Conservation (phyloP, 2,888 invertebrate species). For the Scaptomyza caliginosa region DNA sequence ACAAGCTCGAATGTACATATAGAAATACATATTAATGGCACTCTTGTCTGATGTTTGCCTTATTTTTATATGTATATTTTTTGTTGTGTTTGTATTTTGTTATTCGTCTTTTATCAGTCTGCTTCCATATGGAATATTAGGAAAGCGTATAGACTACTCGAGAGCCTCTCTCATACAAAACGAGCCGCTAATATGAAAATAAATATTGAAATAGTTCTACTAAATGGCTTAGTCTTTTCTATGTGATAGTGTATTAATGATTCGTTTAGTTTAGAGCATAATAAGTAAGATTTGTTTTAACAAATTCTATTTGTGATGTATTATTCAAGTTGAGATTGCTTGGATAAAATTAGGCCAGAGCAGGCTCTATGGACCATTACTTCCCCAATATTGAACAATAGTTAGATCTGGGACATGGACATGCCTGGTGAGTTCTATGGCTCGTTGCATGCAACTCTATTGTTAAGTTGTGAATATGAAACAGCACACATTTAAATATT, state of each 20-base stretch:
- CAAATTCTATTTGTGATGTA: conserved; percentile 39
- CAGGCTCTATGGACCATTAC: conserved; percentile 56
- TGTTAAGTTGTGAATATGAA: neutral
- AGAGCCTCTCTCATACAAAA: conserved; percentile 21
- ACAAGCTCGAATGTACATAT: conserved; percentile 21
- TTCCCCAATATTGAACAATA: conserved; percentile 31
- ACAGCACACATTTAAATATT: neutral
- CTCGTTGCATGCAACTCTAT: conserved; percentile 23
- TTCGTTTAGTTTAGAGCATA: conserved; percentile 1
- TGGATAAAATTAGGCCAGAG: conserved; percentile 33
- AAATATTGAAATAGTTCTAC: conserved; percentile 19
- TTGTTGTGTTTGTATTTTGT: conserved; percentile 40
- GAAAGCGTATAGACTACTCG: conserved; percentile 10
- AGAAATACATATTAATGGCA: conserved; percentile 63
- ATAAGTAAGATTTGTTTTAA: conserved; percentile 25
- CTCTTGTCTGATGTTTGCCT: conserved; percentile 35
- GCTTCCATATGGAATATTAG: conserved; percentile 61
- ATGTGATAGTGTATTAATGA: conserved; percentile 17
- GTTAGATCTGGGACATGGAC: conserved; percentile 46
- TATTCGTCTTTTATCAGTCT: conserved; percentile 51
- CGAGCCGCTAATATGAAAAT: conserved; percentile 14
- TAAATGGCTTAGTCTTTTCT: neutral
- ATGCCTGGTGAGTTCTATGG: conserved; percentile 41
- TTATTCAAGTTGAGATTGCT: conserved; percentile 32
- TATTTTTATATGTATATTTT: conserved; percentile 11